A percentile compares a stretch with the other conserved stretches of the same genome.
Conservation (phyloP, 2,113 vertebrate species). For the Hymenochirus boettgeri region DNA sequence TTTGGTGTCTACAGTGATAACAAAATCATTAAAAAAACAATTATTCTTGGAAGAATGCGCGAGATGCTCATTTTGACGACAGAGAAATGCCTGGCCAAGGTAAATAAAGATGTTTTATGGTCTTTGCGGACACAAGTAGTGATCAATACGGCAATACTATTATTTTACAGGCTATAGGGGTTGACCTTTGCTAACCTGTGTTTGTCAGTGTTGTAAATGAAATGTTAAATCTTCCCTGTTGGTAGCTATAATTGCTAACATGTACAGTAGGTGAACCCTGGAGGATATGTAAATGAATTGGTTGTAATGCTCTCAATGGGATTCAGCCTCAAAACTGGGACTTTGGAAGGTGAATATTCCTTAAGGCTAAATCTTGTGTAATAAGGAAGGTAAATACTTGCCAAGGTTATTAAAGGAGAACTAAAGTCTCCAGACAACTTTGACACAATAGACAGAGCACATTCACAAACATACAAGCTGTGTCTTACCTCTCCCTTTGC, state of each 20-base stretch:
- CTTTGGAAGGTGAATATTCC: too few relatives aligned
- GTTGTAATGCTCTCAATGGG: background rate
- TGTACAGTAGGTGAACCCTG: background rate
- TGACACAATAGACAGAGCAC: too few relatives aligned
- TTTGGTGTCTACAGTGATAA: conserved; percentile 9
- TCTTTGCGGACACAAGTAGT: conserved; percentile 11
- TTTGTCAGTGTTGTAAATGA: conserved; percentile 8
- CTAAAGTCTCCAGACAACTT: too few relatives aligned
- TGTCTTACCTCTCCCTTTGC: too few relatives aligned
- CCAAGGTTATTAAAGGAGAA: too few relatives aligned
- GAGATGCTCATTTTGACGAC: conserved; percentile 10
- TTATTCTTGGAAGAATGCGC: background rate
- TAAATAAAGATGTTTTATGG: conserved; percentile 24
- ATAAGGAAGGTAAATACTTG: too few relatives aligned
- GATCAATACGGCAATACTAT: conserved; percentile 19
- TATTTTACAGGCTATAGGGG: conserved; percentile 10
- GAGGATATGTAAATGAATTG: background rate
- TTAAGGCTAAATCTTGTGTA: too few relatives aligned
- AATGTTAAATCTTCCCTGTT: background rate
- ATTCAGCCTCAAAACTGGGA: too few relatives aligned
- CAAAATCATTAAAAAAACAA: conserved; percentile 7
- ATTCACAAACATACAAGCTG: too few relatives aligned
- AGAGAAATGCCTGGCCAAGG: conserved; percentile 26
- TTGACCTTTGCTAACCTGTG: conserved; percentile 9
- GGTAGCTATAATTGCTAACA: conserved; percentile 6